Evolutionary conservation across 2,888 invertebrate genomes (phyloP).

Genomic region (Aradus depressus): DNA sequence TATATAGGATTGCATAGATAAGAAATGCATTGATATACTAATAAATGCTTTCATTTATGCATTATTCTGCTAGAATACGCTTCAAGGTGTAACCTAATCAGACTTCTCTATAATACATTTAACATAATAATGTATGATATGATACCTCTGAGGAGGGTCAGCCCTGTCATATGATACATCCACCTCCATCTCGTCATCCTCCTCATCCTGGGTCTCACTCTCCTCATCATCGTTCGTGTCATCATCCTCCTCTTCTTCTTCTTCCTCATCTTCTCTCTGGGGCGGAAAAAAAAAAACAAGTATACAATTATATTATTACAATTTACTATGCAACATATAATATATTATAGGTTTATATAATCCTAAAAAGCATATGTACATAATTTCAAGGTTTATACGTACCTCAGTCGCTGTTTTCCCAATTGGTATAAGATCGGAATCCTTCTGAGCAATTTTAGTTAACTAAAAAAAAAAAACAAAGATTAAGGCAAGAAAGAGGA

Average conservation of each 20-base stretch:
- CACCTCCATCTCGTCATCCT: conserved; percentile 44
- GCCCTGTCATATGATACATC: conserved; percentile 30
- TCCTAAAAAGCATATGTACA: no score
- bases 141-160: conserved; percentile 26
- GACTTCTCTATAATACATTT: no score
- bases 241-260: conserved; percentile 50
- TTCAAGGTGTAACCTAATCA: no score
- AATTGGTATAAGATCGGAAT: conserved; percentile 49
- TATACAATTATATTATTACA: no score
- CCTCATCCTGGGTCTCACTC: conserved; percentile 50
- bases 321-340: no score
- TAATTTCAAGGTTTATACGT: no score
- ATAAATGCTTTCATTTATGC: no score
- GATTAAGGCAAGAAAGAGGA: not conserved
- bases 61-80: no score
- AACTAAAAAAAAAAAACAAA: conserved; percentile 37
- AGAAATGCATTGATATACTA: no score
- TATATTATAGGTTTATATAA: no score
- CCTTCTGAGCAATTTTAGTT: conserved; percentile 42
- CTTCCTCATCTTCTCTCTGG: conserved; percentile 38
- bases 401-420: conserved; percentile 54
- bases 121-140: no score
- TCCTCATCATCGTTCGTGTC: conserved; percentile 52
- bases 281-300: conserved; percentile 4
- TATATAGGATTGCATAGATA: no score